A percentile compares a stretch with the other conserved stretches of the same genome.
Conservation (phyloP, 1,140 invertebrate genomes). For the Papilio aristodemus region DNA sequence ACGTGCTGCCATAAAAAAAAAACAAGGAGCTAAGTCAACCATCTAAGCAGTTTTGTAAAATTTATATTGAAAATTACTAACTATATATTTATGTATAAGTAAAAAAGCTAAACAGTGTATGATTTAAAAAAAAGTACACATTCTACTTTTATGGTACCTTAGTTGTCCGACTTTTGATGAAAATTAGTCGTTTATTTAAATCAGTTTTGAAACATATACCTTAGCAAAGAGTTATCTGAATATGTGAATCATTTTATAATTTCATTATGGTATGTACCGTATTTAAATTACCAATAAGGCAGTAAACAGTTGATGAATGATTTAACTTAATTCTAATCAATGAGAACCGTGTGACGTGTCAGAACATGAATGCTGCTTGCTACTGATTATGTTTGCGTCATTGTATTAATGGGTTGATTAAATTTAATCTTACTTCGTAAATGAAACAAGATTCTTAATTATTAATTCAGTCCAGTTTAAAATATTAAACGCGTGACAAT, state of each 20-base stretch:
- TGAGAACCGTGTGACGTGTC: neutral
- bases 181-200: neutral
- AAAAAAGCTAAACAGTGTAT: too few relatives aligned
- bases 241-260: neutral
- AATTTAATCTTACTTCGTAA: conserved; percentile 14
- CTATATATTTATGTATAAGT: too few relatives aligned
- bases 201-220: neutral
- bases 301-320: conserved; percentile 13
- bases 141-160: neutral
- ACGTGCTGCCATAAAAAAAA: too few relatives aligned
- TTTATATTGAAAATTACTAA: too few relatives aligned
- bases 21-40: too few relatives aligned
- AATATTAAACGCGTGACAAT: too few relatives aligned
- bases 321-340: conserved; percentile 22
- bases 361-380: conserved; percentile 12
- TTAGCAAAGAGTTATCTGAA: neutral
- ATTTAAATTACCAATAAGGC: too few relatives aligned
- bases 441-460: neutral
- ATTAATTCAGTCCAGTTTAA: neutral
- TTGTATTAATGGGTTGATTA: conserved; percentile 22
- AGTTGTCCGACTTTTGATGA: too few relatives aligned
- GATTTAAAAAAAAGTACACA: too few relatives aligned
- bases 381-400: conserved; percentile 3
- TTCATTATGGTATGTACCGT: neutral
- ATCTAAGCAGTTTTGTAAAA: too few relatives aligned